A percentile compares a stretch with the other conserved stretches of the same genome.
Evolutionary conservation across 2,797 vertebrate genomes (phyloP).

Genomic region (Psittacula echo): DNA sequence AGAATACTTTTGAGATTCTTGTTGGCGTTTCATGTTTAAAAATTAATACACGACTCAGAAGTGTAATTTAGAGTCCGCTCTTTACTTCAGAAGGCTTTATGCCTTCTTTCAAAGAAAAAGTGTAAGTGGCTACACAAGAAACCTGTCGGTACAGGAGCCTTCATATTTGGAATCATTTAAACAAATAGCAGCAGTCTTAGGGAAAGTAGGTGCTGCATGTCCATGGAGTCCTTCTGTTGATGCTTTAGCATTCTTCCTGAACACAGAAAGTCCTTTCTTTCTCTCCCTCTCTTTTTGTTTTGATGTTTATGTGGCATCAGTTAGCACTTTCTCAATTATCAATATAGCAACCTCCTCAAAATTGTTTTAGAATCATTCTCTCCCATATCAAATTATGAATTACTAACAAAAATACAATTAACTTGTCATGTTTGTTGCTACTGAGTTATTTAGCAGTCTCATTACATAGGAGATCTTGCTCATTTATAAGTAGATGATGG

Average conservation of each 20-base stretch:
- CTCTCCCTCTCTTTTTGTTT: neutral
- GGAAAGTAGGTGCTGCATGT: neutral
- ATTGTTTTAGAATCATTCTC: neutral
- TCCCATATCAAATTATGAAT: neutral
- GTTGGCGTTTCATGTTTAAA: neutral
- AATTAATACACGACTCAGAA: neutral
- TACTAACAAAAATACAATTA: neutral
- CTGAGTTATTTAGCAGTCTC: neutral
- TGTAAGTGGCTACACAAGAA: neutral
- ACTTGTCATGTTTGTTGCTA: neutral
- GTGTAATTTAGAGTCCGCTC: neutral
- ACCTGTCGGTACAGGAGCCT: neutral
- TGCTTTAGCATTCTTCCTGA: neutral
- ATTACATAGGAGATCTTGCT: neutral
- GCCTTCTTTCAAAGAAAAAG: neutral
- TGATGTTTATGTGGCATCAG: neutral
- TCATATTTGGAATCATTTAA: neutral
- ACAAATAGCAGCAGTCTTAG: neutral
- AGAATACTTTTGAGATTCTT: neutral
- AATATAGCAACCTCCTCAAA: neutral
- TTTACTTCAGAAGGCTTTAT: neutral
- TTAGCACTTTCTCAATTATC: neutral
- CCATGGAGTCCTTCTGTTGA: neutral
- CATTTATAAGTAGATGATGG: neutral
- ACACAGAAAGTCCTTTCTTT: neutral